Percentiles rank a stretch among this genome's conserved stretches.
phyloP scores from a whole-genome alignment of 2,888 invertebrate species.

The Drosophila leonis region DNA sequence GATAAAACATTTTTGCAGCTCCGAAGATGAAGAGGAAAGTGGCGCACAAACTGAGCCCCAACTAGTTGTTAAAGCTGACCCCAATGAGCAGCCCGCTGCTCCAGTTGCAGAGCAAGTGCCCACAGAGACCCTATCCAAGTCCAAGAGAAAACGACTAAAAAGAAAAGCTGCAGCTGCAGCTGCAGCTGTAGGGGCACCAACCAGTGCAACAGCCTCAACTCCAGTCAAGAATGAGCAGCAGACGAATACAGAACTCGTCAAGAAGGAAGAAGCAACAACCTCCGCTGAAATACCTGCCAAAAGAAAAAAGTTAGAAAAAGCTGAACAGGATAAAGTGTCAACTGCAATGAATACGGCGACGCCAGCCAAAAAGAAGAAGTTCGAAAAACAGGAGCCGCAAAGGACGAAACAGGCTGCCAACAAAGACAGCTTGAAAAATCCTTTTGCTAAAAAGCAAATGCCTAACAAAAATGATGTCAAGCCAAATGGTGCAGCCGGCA shows the following conservation, averaged over 20 bases:
- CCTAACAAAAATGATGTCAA: conserved; percentile 16
- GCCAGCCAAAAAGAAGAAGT: conserved; percentile 24
- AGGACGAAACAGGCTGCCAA: neutral
- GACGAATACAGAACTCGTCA: conserved; percentile 1
- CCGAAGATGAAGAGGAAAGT: conserved; percentile 81
- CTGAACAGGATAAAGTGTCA: neutral
- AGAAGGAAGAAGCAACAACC: neutral
- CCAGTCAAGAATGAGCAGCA: neutral
- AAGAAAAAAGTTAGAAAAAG: neutral
- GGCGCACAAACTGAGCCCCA: conserved; percentile 21
- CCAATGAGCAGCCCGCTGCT: conserved; percentile 1
- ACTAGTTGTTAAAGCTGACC: conserved; percentile 2
- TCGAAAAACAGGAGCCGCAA: conserved; percentile 3
- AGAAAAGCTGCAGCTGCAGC: conserved; percentile 65
- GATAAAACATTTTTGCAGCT: conserved; percentile 56
- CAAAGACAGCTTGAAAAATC: conserved; percentile 31
- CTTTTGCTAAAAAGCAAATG: conserved; percentile 34
- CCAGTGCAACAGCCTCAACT: neutral
- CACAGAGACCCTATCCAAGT: conserved; percentile 58
- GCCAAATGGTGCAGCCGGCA: conserved; percentile 3
- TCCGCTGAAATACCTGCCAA: conserved; percentile 4
- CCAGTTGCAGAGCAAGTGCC: conserved; percentile 3
- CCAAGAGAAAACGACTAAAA: conserved; percentile 68
- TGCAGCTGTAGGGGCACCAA: conserved; percentile 19
- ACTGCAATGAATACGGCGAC: conserved; percentile 5